phyloP scores from a whole-genome alignment of 2,797 vertebrate species.

The Micrastur ruficollis region DNA sequence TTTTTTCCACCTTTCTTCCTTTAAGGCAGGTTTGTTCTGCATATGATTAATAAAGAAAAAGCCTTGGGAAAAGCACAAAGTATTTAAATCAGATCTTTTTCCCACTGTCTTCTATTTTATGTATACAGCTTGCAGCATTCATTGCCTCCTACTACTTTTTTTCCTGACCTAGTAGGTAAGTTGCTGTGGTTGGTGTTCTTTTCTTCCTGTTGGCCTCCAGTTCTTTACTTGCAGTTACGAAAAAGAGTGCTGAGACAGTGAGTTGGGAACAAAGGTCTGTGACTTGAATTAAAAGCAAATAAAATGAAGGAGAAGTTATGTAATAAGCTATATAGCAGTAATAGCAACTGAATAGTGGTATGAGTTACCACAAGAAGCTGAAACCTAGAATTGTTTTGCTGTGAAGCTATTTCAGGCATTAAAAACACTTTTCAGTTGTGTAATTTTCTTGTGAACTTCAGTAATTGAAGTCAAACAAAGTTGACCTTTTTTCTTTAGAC shows the following conservation, averaged over 20 bases:
- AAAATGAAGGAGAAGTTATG: background rate
- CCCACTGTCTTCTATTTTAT: background rate
- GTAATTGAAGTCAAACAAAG: background rate
- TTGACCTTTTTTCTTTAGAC: background rate
- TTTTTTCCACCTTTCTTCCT: background rate
- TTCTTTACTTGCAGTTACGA: slow-evolving; percentile 12
- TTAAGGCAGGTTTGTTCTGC: background rate
- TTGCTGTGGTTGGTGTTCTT: background rate
- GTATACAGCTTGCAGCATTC: background rate
- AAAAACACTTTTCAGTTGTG: background rate
- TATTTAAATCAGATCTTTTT: background rate
- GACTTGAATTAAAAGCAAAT: slow-evolving; percentile 41
- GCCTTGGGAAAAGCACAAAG: background rate
- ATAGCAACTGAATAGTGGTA: background rate
- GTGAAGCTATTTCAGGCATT: background rate
- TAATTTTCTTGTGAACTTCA: background rate
- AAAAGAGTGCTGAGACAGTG: slow-evolving; percentile 11
- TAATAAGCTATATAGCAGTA: background rate
- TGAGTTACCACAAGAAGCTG: background rate
- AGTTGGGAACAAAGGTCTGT: slow-evolving; percentile 10
- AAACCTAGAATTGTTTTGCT: background rate
- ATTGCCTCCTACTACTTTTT: background rate
- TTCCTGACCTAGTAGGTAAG: background rate
- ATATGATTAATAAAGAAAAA: background rate
- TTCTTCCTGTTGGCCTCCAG: background rate